Evolutionary conservation across 2,113 vertebrate species (phyloP), one percentile per base, ranked within the genome.

Genomic region (Barnardius zonarius): DNA sequence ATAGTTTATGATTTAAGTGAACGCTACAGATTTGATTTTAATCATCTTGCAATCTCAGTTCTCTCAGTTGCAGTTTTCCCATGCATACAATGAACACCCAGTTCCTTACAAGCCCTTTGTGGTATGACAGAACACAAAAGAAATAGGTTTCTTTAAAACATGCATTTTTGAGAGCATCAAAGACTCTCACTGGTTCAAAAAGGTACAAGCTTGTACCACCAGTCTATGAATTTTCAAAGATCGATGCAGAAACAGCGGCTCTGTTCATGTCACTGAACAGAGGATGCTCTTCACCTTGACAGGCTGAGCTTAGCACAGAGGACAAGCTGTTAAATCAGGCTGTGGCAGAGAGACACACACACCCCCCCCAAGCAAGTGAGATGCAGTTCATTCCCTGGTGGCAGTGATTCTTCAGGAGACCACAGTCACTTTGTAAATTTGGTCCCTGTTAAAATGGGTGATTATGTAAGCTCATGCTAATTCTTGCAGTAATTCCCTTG

Each of bases 391-490:
- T 83, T 81, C 94, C 91, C 95, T 46, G 66, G 72, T n/a, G 92
- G 83, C 83, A 96, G 55, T 49, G 68, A 52, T 20, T 61, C 87
- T 86, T 79, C 63, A 93, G 83, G 31, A 92, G 66, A 86, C 75
- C 83, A 75, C 0, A 0, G 91, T 33, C 5, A 37, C 88, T 93
- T 95, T 44, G 67, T 77, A 83, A 85, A 89, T 93, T 85, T 90
- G 92, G 75, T 86, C 63, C 84, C 85, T 8, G 64, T 87, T 96
- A 96, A 94, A 96, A 78, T 25, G 64, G 52, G 49, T 43, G 54
- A 97, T 96, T 96, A 91, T 84, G 93, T 96, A 96, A 97, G 95
- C 86, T 89, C 92, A 88, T 77, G 90, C 48, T 97, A 98, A 97
- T 97, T 98, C 96, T 94, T 95, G 74, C 85, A 94, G 89, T 91